Base-by-base conservation (phyloP, 1,140 invertebrate species). In the Medauroidea extradentata region DNA sequence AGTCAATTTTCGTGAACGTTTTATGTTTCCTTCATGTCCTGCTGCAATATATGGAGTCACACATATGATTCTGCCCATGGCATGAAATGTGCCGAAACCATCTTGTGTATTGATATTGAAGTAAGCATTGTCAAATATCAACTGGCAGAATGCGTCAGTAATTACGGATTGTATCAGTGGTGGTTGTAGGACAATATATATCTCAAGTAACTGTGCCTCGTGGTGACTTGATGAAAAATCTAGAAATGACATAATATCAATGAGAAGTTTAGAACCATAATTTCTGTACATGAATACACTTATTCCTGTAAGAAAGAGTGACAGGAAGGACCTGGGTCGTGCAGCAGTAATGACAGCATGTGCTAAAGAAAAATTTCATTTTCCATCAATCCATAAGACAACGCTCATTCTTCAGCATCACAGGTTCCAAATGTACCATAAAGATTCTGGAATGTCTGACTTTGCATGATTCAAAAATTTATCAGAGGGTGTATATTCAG, bases 51-150 rank as follows among this genome's bases (percentile, higher is more conserved):
- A 46, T 25, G 59, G 60, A 41, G 66, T 67, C 19, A 64, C 46
- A 57, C 55, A 62, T 18, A 24, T 14, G 23, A 67, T 67, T 13
- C 66, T 62, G 16, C 65, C 69, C 69, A 71, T 71, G n/a, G 25
- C 41, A 59, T 71, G 69, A 53, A 71, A 67, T 41, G 69, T 69
- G 38, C 63, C 60, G 19, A 48, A 25, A 14, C 67, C 67, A 60
- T 68, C 65, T 29, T 69, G 19, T 27, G 68, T 71, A 25, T 59
- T 46, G 9, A 53, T 51, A 60, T 71, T 69, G 48, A 63, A 57
- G 59, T 71, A 64, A 21, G 69, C 68, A 50, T 69, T 69, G 43
- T 70, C 67, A 43, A 66, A 69, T 44, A 67, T 56, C 56, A 70
- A 69, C 62, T 69, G 67, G 9, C 3, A 25, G 13, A 46, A 46